Percentiles rank a stretch among this genome's conserved stretches.
Conservation (phyloP, 2,113 vertebrate genomes). For the Gyps fulvus region DNA sequence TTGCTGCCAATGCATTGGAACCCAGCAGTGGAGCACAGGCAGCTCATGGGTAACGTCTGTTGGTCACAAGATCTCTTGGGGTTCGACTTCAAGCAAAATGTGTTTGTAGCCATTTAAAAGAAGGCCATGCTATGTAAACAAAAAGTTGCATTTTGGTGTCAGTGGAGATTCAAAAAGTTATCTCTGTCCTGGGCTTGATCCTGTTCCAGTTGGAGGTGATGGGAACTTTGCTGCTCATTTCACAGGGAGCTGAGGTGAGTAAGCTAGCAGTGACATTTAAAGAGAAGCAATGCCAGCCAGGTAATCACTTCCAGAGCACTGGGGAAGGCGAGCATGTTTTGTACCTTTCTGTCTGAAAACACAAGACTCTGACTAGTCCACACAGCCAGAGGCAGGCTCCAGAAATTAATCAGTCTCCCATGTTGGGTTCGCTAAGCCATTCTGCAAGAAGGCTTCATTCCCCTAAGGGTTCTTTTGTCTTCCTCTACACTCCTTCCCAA, state of each 20-base stretch:
- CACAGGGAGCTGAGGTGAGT: not conserved
- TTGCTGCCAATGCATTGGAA: not conserved
- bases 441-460: not conserved
- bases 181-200: not conserved
- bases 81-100: not conserved
- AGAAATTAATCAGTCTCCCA: not conserved
- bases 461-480: not conserved
- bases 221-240: not conserved
- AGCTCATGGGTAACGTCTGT: not conserved
- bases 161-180: not conserved
- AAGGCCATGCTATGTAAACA: not conserved
- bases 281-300: not conserved
- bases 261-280: not conserved
- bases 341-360: not conserved
- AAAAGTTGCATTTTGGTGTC: not conserved
- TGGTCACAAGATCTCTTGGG: not conserved
- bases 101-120: not conserved
- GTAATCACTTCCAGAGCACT: not conserved
- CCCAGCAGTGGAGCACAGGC: not conserved
- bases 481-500: not conserved
- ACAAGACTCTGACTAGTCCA: not conserved
- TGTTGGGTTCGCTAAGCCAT: not conserved
- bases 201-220: not conserved
- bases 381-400: not conserved
- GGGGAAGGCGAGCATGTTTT: not conserved